A percentile compares a stretch with the other conserved stretches of the same genome.
Evolutionary conservation across 2,113 vertebrate species (phyloP).

Genomic region (Leuciscus idus): DNA sequence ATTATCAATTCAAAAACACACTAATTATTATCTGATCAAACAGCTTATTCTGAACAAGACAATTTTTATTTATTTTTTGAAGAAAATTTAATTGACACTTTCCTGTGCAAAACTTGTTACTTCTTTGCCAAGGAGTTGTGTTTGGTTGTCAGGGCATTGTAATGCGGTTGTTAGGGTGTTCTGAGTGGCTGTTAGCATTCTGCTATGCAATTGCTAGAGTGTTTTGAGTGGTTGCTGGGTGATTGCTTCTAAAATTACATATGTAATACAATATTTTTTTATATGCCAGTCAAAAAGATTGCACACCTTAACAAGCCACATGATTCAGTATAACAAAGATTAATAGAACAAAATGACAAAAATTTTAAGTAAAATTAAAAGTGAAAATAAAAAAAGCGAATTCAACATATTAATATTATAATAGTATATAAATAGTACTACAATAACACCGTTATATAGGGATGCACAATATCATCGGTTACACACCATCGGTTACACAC

Average conservation of each 20-base stretch:
- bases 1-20: slow-evolving; percentile 21
- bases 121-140: neutral
- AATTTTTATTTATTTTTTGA: neutral
- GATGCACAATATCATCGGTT: too few relatives aligned
- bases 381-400: neutral
- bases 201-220: neutral
- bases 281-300: neutral
- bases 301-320: neutral
- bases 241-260: neutral
- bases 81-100: neutral
- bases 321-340: neutral
- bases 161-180: neutral
- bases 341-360: neutral
- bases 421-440: too few relatives aligned
- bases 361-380: neutral
- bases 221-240: neutral
- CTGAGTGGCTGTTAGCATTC: neutral
- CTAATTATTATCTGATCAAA: slow-evolving; percentile 16
- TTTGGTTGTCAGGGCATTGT: neutral
- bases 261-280: neutral
- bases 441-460: too few relatives aligned
- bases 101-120: neutral
- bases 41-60: neutral
- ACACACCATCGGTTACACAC: too few relatives aligned
- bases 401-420: too few relatives aligned